Evolutionary conservation across 1,140 invertebrate genomes (phyloP), one percentile per base, ranked within the genome.

Genomic region (Tetramorium simillimum): DNA sequence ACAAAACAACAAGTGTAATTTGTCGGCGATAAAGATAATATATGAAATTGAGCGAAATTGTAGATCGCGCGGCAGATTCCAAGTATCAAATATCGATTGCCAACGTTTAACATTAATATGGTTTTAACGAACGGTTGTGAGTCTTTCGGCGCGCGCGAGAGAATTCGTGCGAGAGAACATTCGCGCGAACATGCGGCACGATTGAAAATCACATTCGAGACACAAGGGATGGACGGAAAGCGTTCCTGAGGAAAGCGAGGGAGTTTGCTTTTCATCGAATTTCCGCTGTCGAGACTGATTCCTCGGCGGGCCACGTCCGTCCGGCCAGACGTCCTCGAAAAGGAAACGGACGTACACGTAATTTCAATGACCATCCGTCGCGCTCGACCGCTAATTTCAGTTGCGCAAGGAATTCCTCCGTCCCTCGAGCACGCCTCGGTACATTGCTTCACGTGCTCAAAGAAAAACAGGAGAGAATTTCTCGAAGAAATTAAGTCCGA

Each of bases 341-440:
- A 85, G 85, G 81, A 87, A 89, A 89, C 69, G 88, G 81, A 91
- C 88, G 84, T 90, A 86, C 78, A 51, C 80, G 85, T 88, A 89
- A 91, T 91, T 90, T 91, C 90, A 90, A 92, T 91, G 88, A 90
- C 86, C 88, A 90, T 90, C 80, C 80, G 89, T 90, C 86, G 89
- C 84, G 77, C 89, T 85, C 73, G 77, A 90, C 73, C 88, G 80
- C 88, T 90, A 90, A 90, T 90, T 90, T 76, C 24, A 76, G 49
- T 40, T 62, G 73, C 56, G 56, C 76, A 67, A 89, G 80, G 85
- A 90, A 82, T 86, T 77, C 7, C 18, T 21, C 4, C 53, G 24
- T 86, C 87, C 87, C 69, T 28, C 62, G 69, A 40, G 88, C 40
- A 46, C 51, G 28, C 69, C 69, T 73, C 43, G 10, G 24, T 60